phyloP scores from a whole-genome alignment of 2,888 invertebrate genomes.

The Galerucella pusilla region DNA sequence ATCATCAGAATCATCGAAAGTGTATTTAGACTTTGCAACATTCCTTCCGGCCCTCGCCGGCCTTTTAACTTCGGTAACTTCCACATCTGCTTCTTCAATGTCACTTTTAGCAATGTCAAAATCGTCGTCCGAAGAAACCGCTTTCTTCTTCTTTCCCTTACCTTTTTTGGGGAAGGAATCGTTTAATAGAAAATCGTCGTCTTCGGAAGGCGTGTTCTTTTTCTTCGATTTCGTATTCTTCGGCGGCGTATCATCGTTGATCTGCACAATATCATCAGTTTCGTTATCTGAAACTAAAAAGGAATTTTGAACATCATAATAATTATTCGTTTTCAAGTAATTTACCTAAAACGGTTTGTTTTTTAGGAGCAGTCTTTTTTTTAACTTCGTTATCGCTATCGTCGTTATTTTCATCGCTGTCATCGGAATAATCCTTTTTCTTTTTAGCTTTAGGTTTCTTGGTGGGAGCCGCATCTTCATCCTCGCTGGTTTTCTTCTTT shows the following conservation, averaged over 20 bases:
- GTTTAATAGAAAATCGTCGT: slow-evolving; percentile 27
- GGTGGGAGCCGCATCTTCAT: slow-evolving; percentile 35
- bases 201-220: slow-evolving; percentile 37
- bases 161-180: slow-evolving; percentile 23
- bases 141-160: slow-evolving; percentile 38
- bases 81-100: slow-evolving; percentile 20
- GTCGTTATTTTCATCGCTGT: slow-evolving; percentile 46
- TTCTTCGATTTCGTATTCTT: slow-evolving; percentile 38
- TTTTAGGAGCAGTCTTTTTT: neutral
- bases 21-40: slow-evolving; percentile 59
- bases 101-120: slow-evolving; percentile 29
- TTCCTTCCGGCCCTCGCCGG: slow-evolving; percentile 53
- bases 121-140: slow-evolving; percentile 39
- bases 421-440: slow-evolving; percentile 29
- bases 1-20: slow-evolving; percentile 65
- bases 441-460: slow-evolving; percentile 46
- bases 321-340: neutral
- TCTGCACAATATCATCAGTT: neutral
- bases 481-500: slow-evolving; percentile 44
- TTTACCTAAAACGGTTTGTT: neutral
- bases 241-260: slow-evolving; percentile 14
- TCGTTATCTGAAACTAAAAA: slow-evolving; percentile 5
- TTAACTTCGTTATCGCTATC: neutral
- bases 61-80: slow-evolving; percentile 28
- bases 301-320: no score